Conservation (phyloP, 2,797 vertebrate genomes). For the Triplophysa yarkandensis region DNA sequence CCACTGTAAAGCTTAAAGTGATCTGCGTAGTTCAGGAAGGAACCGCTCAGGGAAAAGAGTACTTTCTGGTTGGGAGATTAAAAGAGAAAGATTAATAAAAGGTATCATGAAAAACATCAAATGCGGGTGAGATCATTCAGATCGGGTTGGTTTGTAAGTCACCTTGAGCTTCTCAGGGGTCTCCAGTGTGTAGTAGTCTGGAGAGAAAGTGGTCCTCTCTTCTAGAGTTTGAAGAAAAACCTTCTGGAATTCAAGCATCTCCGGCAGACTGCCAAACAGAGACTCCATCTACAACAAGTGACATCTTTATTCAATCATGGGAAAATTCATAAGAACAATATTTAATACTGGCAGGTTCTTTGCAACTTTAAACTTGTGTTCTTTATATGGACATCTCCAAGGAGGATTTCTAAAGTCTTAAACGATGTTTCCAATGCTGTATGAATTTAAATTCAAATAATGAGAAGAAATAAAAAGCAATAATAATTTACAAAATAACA, state of each 20-base stretch:
- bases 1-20: constrained; percentile 97
- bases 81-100: neutral
- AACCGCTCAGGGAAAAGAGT: constrained; percentile 90
- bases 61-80: constrained; percentile 76
- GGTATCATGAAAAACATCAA: neutral
- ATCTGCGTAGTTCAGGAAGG: constrained; percentile 95
- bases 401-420: too few species aligned
- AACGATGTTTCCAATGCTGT: too few species aligned
- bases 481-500: too few species aligned
- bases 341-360: neutral
- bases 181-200: constrained; percentile 82
- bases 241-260: constrained; percentile 94
- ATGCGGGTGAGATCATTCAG: neutral
- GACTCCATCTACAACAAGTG: constrained; percentile 85
- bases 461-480: too few species aligned
- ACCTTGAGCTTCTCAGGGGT: constrained; percentile 89
- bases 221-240: constrained; percentile 93
- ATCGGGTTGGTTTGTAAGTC: neutral
- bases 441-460: too few species aligned
- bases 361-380: neutral
- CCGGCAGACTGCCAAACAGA: constrained; percentile 89
- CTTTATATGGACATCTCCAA: too few species aligned
- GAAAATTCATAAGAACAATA: too few species aligned
- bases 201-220: constrained; percentile 83
- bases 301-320: neutral